A percentile compares a stretch with the other conserved stretches of the same genome.
Evolutionary conservation across 2,797 vertebrate species (phyloP).

Genomic region (Eulemur albifrons): DNA sequence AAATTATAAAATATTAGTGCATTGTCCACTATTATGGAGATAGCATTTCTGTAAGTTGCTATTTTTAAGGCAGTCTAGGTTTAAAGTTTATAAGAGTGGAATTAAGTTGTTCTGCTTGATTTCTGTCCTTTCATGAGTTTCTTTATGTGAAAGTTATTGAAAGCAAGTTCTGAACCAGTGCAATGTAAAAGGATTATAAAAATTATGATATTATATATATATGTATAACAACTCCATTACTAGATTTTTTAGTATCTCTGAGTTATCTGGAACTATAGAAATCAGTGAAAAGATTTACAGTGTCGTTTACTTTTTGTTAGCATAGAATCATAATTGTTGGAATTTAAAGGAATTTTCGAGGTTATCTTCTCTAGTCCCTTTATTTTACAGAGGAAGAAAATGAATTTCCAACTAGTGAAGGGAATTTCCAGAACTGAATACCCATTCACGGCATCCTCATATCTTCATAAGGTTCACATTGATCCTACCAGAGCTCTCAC

Average conservation of each 20-base stretch:
- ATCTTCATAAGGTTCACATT: not conserved
- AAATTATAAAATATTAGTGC: not conserved
- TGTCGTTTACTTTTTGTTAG: not conserved
- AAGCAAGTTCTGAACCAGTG: not conserved
- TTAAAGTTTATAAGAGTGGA: not conserved
- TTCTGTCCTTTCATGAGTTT: not conserved
- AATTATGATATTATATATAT: not conserved
- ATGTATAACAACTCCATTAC: not conserved
- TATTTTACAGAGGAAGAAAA: not conserved
- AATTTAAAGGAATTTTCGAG: not conserved
- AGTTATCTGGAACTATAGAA: not conserved
- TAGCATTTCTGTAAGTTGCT: not conserved
- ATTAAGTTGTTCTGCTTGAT: not conserved
- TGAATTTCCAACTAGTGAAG: not conserved
- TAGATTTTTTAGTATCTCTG: not conserved
- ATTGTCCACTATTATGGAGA: not conserved
- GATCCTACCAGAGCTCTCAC: not conserved
- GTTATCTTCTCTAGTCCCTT: not conserved
- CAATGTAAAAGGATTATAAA: not conserved
- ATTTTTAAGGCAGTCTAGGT: not conserved
- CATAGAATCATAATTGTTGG: not conserved
- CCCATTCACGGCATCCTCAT: not conserved
- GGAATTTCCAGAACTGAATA: not conserved
- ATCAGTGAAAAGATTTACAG: not conserved
- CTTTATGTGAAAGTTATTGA: slow-evolving; percentile 1